Evolutionary conservation across 2,888 invertebrate species (phyloP), one percentile per base, ranked within the genome.

Genomic region (Apotomis turbidana): DNA sequence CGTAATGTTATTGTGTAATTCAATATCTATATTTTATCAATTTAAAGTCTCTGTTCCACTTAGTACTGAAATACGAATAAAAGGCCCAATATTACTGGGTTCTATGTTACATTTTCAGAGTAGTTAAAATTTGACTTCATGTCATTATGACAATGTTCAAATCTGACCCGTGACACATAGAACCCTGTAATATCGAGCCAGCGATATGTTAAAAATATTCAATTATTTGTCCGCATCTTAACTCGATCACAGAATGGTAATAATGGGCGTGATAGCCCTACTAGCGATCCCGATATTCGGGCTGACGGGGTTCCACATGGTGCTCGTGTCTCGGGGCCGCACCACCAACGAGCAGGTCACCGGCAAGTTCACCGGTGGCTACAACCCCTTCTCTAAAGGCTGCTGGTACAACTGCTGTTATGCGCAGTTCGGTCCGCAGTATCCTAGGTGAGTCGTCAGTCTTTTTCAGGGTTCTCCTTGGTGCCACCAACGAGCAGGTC

Each of bases 291-390:
- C 99, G 75, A 98, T 99, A 82, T 97, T 98, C 90, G 99, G 99
- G 79, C 94, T 99, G 85, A 99, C 99, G 74, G 98, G 98, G 75
- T 99, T 99, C 94, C 99, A 99, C 91, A 96, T 99, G 94, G 97
- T 99, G 82, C 95, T 99, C 79, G 99, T 99, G 69, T 97, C 98
- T 44, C 94, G 99, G 75, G 99, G 99, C 54, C 95, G 99, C 78
- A 99, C 99, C 71, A 99, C 99, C 77, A 99, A 99, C 93, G 99
- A 99, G 94, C 99, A 99, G 95, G 99, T 99, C 75, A 99, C 99
- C 13, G 99, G 99, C 72, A 99, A 99, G 94, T 99, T 99, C 94
- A 98, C 98, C 85, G 98, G 98, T 70, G 99, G 99, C 54, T 98
- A 98, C 91, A 99, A 99, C 95, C 99, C 99, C 69, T 99, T 99